Conservation (phyloP, 2,113 vertebrate genomes). For the Nycticorax nycticorax region DNA sequence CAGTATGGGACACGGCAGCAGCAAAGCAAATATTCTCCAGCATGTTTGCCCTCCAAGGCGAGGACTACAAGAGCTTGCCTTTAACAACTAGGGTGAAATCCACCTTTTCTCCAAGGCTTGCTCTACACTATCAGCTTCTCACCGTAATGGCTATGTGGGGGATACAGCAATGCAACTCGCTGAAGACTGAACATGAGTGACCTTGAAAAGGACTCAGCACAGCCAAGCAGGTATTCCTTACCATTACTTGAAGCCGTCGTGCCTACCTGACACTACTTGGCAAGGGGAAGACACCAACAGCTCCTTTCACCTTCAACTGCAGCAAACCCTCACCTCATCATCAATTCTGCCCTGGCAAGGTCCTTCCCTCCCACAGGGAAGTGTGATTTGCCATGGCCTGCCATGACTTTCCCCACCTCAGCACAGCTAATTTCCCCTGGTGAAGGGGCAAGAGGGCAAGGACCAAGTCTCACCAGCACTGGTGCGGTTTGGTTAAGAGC, state of each 20-base stretch:
- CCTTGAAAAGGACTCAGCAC: neutral
- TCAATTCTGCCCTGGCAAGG: neutral
- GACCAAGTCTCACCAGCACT: neutral
- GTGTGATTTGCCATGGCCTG: neutral
- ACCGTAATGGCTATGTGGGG: neutral
- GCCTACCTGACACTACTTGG: neutral
- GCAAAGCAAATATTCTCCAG: neutral
- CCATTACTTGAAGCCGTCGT: neutral
- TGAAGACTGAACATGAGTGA: neutral
- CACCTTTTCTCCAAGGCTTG: neutral
- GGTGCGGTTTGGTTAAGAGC: neutral
- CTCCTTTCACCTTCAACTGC: neutral
- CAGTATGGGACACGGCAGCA: accelerated
- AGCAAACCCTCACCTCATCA: neutral
- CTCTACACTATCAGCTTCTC: neutral
- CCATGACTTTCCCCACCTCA: neutral
- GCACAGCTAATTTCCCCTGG: neutral
- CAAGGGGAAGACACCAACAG: neutral
- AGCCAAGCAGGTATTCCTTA: neutral
- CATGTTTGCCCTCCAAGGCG: neutral
- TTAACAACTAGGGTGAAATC: neutral
- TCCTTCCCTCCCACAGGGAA: neutral
- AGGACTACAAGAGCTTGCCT: neutral
- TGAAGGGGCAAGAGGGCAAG: neutral
- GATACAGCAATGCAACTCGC: neutral